These are phyloP conservation scores for Cheilosia pagana DNA, from an alignment of 2,888 invertebrate genomes.

Conservation along the genomic window DNA sequence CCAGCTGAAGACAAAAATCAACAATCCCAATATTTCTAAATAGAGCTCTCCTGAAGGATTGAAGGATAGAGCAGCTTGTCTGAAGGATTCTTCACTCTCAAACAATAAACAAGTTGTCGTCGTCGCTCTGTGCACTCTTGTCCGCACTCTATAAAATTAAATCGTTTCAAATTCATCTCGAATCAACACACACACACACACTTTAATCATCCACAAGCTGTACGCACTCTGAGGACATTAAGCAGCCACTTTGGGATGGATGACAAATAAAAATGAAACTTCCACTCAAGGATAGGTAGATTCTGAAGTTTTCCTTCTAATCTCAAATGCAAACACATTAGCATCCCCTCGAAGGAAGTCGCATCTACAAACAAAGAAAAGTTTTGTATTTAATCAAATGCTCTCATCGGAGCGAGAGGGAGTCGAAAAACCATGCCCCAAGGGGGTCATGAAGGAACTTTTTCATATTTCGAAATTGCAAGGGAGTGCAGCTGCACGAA, in stretches of 20 bases:
- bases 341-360: conserved; percentile 32
- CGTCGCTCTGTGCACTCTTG: neutral
- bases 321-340: conserved; percentile 74
- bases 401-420: neutral
- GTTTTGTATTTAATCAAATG: conserved; percentile 65
- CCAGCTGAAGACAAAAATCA: neutral
- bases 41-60: conserved; percentile 11
- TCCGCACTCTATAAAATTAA: conserved; percentile 70
- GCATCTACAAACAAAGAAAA: conserved; percentile 25
- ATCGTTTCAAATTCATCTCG: conserved; percentile 65
- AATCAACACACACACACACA: conserved; percentile 44
- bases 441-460: conserved; percentile 65
- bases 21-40: neutral
- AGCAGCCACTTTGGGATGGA: conserved; percentile 66
- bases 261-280: conserved; percentile 66
- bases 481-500: conserved; percentile 68
- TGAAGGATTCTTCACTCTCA: conserved; percentile 47
- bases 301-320: conserved; percentile 49
- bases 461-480: conserved; percentile 47
- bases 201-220: neutral
- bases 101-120: conserved; percentile 50
- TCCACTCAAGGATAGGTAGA: conserved; percentile 22
- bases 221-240: conserved; percentile 61
- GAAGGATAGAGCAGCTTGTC: conserved; percentile 48
- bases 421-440: conserved; percentile 43